Base-by-base conservation (phyloP, 1,140 invertebrate genomes). In the Intoshia linei region DNA sequence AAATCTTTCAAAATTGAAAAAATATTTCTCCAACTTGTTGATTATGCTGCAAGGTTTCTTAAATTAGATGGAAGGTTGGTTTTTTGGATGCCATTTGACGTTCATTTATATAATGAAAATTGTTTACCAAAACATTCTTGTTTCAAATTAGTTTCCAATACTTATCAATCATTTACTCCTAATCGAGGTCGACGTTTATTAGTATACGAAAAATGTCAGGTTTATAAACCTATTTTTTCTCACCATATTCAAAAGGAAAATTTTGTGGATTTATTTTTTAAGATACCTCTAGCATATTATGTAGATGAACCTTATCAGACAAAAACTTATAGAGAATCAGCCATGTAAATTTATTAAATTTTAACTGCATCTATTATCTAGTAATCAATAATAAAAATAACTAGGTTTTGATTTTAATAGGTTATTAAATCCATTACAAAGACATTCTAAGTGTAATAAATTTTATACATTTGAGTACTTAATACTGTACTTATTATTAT, bases 81-180 rank as follows among this genome's bases (percentile, higher is more conserved):
- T 0, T 81, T 70, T 59, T 90, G 79, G 79, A 67, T 81, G 48
- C 83, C 83, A 34, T 61, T 81, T 35, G 71, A 71, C 40, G 48
- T 44, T 59, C 46, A 46, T 50, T 54, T 31, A 20, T 21, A 23
- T 39, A 23, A 23, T 25, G n/a, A 37, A 36, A 13, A 21, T 20
- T 14, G 13, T 23, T n/a, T 15, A 20, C 13, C 14, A n/a, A 20
- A 7, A 3, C 72, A 79, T 58, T 64, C 67, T 6, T 70, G 70
- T 50, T 58, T 81, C 37, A 44, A 59, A 44, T 50, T 79, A 25
- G 51, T 72, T 31, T 66, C 65, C 19, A 78, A 6, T 14, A 14
- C 32, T 19, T 5, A 36, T 15, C 6, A 10, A 27, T 10, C 17
- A 29, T 11, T 11, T 27, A n/a, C 6, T 31, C 18, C n/a, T 10